Conservation (phyloP, 2,797 vertebrate species). For the Pristis pectinata region DNA sequence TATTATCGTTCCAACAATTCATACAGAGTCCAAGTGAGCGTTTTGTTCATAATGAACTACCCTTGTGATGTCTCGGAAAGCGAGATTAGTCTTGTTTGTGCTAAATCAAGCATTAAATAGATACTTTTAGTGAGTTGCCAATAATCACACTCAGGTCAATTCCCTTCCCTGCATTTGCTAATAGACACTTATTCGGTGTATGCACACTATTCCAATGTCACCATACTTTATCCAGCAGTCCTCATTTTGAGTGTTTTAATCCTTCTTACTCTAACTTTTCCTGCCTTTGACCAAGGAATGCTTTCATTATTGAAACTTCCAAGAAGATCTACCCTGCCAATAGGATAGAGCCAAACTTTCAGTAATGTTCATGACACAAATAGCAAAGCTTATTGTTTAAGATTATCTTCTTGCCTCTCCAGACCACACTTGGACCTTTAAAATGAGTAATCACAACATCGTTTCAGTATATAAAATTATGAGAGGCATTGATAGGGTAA, state of each 20-base stretch:
- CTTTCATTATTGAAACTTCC: not conserved
- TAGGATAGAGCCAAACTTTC: not conserved
- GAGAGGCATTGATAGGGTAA: no score
- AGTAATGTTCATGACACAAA: not conserved
- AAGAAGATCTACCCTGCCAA: not conserved
- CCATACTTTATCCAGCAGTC: not conserved
- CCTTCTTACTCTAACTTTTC: not conserved
- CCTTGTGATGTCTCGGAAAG: not conserved
- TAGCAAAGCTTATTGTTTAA: no score
- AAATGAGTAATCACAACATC: not conserved
- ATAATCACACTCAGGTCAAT: slow-evolving; percentile 22
- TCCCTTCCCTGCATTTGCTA: not conserved
- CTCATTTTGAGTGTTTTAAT: not conserved
- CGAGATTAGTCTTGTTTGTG: not conserved
- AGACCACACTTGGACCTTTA: not conserved
- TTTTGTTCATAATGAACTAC: not conserved
- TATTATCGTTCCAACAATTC: not conserved
- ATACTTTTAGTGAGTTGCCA: not conserved
- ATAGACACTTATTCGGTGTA: not conserved
- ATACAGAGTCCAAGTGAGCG: not conserved
- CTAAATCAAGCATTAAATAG: not conserved
- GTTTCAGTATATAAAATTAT: no score
- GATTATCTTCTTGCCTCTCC: not conserved
- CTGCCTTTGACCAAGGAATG: not conserved
- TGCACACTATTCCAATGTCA: not conserved